These are phyloP conservation scores for Pipistrellus pipistrellus DNA, from an alignment of 2,797 vertebrate species.

Conservation along the genomic window DNA sequence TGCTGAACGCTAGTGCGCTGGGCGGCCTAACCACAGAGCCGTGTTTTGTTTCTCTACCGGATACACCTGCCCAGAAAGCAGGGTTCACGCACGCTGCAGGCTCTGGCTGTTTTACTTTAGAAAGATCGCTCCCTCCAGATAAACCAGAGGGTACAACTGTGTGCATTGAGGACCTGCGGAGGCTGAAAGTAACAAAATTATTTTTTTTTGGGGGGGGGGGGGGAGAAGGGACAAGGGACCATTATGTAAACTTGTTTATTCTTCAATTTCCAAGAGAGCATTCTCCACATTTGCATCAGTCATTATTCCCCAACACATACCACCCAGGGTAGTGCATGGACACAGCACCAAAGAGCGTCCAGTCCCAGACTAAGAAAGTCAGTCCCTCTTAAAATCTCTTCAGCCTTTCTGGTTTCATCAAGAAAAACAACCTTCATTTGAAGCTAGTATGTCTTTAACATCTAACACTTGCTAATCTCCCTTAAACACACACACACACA, in stretches of 20 bases:
- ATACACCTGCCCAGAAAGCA: slow-evolving; percentile 90
- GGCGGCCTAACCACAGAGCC: slow-evolving; percentile 87
- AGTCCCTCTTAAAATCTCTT: background rate
- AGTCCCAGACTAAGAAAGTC: background rate
- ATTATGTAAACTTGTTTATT: background rate
- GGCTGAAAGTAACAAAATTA: background rate
- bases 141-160: slow-evolving; percentile 14
- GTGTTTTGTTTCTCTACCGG: slow-evolving; percentile 90
- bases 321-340: fast-evolving
- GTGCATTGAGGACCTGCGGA: background rate
- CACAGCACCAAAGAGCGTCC: fast-evolving
- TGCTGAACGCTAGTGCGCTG: slow-evolving; percentile 53
- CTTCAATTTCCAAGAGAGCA: background rate
- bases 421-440: slow-evolving; percentile 1
- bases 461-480: background rate
- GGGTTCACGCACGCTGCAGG: slow-evolving; percentile 62
- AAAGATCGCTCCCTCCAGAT: slow-evolving; percentile 75
- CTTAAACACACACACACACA: background rate
- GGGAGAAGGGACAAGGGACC: background rate
- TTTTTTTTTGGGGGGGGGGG: background rate
- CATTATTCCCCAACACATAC: background rate
- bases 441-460: background rate
- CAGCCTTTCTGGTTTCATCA: background rate
- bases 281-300: background rate
- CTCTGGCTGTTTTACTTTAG: slow-evolving; percentile 54